phyloP scores from a whole-genome alignment of 2,113 vertebrate genomes.

The Lutjanus erythropterus region DNA sequence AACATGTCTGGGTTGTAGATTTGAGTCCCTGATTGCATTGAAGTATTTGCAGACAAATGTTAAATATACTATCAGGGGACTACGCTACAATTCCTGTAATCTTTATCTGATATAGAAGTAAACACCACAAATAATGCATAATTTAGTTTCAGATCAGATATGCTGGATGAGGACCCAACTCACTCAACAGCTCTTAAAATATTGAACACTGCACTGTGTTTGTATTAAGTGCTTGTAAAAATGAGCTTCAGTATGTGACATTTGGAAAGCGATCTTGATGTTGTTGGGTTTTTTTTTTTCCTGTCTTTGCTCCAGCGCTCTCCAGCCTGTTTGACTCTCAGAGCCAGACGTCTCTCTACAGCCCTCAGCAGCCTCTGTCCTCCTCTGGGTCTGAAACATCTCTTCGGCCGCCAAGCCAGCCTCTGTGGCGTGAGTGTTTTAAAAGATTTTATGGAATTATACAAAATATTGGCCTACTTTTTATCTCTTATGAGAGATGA shows the following conservation, averaged over 20 bases:
- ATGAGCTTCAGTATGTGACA: background rate
- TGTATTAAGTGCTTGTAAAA: background rate
- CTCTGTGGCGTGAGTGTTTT: conserved; percentile 92
- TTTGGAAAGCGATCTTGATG: background rate
- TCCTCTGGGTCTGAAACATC: conserved; percentile 82
- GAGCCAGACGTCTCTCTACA: conserved; percentile 87
- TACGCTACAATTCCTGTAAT: background rate
- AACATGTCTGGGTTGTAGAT: too few relatives aligned
- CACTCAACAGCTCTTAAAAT: background rate
- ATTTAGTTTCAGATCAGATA: background rate
- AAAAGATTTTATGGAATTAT: background rate
- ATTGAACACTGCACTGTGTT: background rate
- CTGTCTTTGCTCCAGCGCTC: conserved; percentile 65
- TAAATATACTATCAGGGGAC: too few relatives aligned
- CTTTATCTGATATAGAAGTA: background rate
- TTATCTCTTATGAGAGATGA: background rate
- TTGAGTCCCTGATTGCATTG: too few relatives aligned
- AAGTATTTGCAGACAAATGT: too few relatives aligned
- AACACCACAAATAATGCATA: background rate
- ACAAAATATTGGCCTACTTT: background rate
- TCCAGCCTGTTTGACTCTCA: conserved; percentile 91
- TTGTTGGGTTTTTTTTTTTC: too few relatives aligned
- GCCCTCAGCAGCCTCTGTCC: conserved; percentile 86
- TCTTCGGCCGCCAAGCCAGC: conserved; percentile 85
- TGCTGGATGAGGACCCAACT: background rate